Base-by-base conservation (phyloP, 2,113 vertebrate genomes). In the Struthio camelus region DNA sequence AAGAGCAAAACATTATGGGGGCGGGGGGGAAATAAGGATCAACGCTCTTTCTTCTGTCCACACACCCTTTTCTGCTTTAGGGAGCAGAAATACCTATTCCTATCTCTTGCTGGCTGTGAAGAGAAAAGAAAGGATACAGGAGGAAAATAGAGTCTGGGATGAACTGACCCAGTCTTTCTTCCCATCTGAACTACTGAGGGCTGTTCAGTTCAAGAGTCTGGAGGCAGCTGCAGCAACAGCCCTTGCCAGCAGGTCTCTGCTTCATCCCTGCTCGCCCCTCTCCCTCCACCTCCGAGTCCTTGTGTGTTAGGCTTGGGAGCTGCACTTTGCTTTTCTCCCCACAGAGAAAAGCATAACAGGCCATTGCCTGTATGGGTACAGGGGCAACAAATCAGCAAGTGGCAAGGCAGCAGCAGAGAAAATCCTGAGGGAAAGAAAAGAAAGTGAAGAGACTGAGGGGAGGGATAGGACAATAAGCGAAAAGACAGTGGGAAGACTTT, bases 401-500 rank as follows among this genome's bases (percentile, higher is more conserved):
- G 46, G 28, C n/a, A 42, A 40, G 10, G 15, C 65, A 28, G 40
- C 40, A 28, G n/a, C 30, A 56, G 14, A 32, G 24, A 11, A 62
- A 93, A 93, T 19, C 20, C 30, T 2, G 0, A 58, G 13, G 20
- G 51, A 94, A 87, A 91, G 28, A 23, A 81, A 78, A 81, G 3
- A 9, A 5, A 6, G 34, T 83, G 32, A 59, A 20, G 18, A 27
- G n/a, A 77, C 1, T 17, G 32, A 58, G 0, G 2, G 30, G 32
- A 48, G 8, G 27, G 9, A 20, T 93, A 90, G 24, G 61, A 42
- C 13, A 32, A 3, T 1, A 58, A 61, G 9, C 8, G 6, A 20
- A 65, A 51, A 80, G 50, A 73, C 48, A 79, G 1, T 3, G n/a
- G 2, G 0, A 0, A 53, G 38, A 53, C 5, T 36, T 70, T 53